Evolutionary conservation across 2,113 vertebrate genomes (phyloP).

Genomic region (Poicephalus meyeri): DNA sequence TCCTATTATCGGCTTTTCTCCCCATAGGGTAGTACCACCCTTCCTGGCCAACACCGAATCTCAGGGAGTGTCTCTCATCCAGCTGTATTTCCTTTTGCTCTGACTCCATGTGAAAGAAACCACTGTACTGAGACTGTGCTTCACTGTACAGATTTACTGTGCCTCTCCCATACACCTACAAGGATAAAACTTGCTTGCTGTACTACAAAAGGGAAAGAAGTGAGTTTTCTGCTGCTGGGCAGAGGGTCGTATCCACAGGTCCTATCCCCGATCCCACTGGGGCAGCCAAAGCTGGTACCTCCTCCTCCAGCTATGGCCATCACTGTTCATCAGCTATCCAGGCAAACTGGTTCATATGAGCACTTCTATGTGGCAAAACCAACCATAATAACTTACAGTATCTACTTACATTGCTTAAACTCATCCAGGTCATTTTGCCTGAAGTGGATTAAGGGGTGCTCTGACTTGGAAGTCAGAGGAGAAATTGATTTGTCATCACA

Average conservation of each 20-base stretch:
- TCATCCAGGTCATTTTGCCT: background rate
- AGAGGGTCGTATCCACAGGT: background rate
- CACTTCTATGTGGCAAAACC: background rate
- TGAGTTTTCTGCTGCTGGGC: background rate
- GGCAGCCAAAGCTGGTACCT: background rate
- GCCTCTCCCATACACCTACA: background rate
- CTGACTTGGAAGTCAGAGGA: background rate
- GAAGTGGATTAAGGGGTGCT: background rate
- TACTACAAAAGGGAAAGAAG: background rate
- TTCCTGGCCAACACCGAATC: background rate
- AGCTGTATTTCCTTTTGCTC: background rate
- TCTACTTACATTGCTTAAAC: background rate
- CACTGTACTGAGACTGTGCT: background rate
- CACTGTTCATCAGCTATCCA: background rate
- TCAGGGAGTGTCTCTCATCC: background rate
- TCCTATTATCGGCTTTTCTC: conserved; percentile 18
- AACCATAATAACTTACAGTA: background rate
- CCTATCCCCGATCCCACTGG: rapidly evolving
- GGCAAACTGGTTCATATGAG: background rate
- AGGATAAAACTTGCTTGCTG: background rate
- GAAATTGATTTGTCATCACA: background rate
- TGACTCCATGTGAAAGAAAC: background rate
- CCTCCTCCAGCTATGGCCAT: background rate
- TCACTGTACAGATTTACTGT: background rate
- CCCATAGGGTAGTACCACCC: background rate